phyloP scores from a whole-genome alignment of 1,140 invertebrate species.

The Anastrepha ludens region DNA sequence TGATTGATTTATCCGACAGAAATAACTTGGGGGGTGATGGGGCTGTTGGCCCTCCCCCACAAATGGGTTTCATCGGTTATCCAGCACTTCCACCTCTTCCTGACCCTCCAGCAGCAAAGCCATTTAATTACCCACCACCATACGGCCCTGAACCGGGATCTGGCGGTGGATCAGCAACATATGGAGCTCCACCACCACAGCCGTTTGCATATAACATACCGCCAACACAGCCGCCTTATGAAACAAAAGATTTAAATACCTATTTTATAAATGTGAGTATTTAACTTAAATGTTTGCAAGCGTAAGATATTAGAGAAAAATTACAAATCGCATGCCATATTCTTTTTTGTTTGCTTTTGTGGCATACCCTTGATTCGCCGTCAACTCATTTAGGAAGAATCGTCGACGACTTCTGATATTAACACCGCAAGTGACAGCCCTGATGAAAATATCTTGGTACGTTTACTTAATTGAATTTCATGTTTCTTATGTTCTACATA shows the following conservation, averaged over 20 bases:
- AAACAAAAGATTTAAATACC: slow-evolving; percentile 76
- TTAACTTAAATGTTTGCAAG: too few species aligned
- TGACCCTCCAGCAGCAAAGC: slow-evolving; percentile 69
- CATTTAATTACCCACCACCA: slow-evolving; percentile 71
- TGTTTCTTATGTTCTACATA: background rate
- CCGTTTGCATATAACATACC: slow-evolving; percentile 85
- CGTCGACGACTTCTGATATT: slow-evolving; percentile 57
- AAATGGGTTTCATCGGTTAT: slow-evolving; percentile 85
- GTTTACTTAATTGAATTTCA: slow-evolving; percentile 58
- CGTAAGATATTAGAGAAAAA: too few species aligned
- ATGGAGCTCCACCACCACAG: slow-evolving; percentile 67
- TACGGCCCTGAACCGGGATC: slow-evolving; percentile 59
- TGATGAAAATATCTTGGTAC: slow-evolving; percentile 77
- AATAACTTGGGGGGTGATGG: slow-evolving; percentile 78
- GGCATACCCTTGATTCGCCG: background rate
- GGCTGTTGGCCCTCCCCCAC: slow-evolving; percentile 80
- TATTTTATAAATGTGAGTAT: slow-evolving; percentile 77
- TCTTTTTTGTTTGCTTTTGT: slow-evolving; percentile 47
- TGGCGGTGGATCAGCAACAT: slow-evolving; percentile 57
- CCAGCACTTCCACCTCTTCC: slow-evolving; percentile 80
- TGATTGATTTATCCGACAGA: slow-evolving; percentile 85
- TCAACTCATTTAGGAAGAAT: slow-evolving; percentile 35
- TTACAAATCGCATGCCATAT: background rate
- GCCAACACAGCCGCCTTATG: slow-evolving; percentile 69
- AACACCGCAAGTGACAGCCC: slow-evolving; percentile 74